A percentile compares a stretch with the other conserved stretches of the same genome.
These are phyloP conservation scores for Actinia equina DNA, from an alignment of 64 coral and sea anemone genomes.

Conservation along the genomic window DNA sequence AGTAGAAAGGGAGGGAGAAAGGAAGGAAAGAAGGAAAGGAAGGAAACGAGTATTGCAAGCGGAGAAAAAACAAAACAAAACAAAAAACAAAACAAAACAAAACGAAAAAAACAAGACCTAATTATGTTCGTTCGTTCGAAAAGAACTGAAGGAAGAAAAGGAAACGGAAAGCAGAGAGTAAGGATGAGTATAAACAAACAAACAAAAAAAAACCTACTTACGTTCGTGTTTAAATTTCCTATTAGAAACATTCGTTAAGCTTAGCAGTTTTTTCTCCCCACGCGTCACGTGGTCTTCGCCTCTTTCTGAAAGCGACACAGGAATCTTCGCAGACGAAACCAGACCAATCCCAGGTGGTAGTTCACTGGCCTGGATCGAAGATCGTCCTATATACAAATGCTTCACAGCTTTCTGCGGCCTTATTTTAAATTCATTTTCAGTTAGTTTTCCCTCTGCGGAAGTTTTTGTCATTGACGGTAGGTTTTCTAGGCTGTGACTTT, in stretches of 20 bases:
- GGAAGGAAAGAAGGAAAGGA: too few relatives aligned
- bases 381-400: not conserved
- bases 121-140: too few relatives aligned
- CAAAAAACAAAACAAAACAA: too few relatives aligned
- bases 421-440: not conserved
- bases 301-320: not conserved
- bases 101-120: too few relatives aligned
- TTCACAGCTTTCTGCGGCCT: not conserved
- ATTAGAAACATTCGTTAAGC: not conserved
- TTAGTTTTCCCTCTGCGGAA: not conserved
- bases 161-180: not conserved
- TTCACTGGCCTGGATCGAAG: not conserved
- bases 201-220: not conserved
- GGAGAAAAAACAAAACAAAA: too few relatives aligned
- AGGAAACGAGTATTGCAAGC: too few relatives aligned
- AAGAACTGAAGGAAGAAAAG: not conserved
- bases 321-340: not conserved
- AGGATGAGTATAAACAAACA: not conserved
- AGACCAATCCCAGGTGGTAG: not conserved
- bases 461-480: not conserved
- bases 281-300: not conserved
- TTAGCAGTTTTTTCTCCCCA: not conserved
- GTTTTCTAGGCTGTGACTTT: conserved; percentile 17
- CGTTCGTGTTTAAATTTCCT: not conserved
- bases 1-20: not conserved